Conservation (phyloP, 1,140 invertebrate genomes). For the Pseudomyrmex flavicornis region DNA sequence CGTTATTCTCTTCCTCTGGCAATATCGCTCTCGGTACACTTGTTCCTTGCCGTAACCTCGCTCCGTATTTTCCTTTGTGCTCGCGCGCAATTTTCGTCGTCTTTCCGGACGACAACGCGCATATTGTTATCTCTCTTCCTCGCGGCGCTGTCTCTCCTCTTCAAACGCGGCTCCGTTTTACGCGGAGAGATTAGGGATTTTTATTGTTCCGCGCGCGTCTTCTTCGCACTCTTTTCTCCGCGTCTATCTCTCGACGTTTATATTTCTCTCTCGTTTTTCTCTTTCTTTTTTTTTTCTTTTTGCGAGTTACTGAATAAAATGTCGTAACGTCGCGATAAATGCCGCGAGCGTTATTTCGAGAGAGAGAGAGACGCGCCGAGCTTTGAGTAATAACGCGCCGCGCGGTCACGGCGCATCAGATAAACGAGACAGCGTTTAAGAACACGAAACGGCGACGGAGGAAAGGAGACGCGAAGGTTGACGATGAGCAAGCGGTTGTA, state of each 20-base stretch:
- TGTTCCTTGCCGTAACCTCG: neutral
- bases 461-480: conserved; percentile 1
- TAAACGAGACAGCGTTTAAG: conserved; percentile 43
- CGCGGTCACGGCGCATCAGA: neutral
- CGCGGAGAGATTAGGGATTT: neutral
- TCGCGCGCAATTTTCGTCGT: neutral
- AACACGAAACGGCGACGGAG: conserved; percentile 8
- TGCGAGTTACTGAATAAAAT: neutral
- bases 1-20: conserved; percentile 37
- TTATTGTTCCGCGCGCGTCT: neutral
- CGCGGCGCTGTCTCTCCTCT: neutral
- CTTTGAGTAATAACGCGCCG: conserved; percentile 28
- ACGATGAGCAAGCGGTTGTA: conserved; percentile 59
- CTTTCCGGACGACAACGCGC: neutral
- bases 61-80: neutral
- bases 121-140: conserved; percentile 1
- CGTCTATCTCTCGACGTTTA: neutral
- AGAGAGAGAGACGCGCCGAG: neutral
- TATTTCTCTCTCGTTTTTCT: neutral
- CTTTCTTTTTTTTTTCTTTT: no score
- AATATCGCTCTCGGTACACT: conserved; percentile 41
- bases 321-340: neutral
- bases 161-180: neutral
- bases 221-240: neutral
- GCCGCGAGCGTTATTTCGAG: conserved; percentile 3